These are phyloP conservation scores for Epiperipatus broadwayi DNA, from an alignment of 2,888 invertebrate species.

Conservation along the genomic window DNA sequence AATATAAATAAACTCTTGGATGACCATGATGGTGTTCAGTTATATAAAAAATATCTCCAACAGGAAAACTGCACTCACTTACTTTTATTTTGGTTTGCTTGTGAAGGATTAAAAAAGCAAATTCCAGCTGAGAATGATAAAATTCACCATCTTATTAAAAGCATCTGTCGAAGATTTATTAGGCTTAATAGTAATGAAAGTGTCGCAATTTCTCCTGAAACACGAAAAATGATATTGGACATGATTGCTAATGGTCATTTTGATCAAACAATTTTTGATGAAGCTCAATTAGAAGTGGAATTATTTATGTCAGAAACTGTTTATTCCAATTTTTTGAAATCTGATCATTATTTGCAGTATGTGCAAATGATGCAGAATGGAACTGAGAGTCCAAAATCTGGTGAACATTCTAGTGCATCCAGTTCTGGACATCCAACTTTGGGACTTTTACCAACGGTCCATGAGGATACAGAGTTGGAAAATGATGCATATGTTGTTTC, in stretches of 20 bases:
- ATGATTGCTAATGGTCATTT: conserved; percentile 45
- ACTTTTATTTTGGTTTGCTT: conserved; percentile 22
- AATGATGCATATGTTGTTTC: conserved; percentile 30
- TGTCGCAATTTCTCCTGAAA: conserved; percentile 58
- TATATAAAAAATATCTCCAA: conserved; percentile 44
- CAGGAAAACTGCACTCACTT: conserved; percentile 44
- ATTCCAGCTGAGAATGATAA: conserved; percentile 23
- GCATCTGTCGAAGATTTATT: conserved; percentile 36
- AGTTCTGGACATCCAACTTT: no score
- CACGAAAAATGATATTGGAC: conserved; percentile 54
- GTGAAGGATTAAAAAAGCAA: conserved; percentile 29
- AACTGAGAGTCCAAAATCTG: no score
- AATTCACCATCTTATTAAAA: conserved; percentile 49
- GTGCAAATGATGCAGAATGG: conserved; percentile 21
- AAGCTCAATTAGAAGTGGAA: conserved; percentile 61
- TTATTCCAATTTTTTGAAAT: conserved; percentile 77
- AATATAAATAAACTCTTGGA: conserved; percentile 61
- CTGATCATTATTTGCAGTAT: conserved; percentile 59
- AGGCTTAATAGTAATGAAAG: conserved; percentile 51
- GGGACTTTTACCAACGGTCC: conserved; percentile 53
- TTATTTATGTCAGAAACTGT: conserved; percentile 62
- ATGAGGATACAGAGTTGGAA: conserved; percentile 57
- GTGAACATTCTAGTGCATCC: no score
- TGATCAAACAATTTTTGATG: conserved; percentile 62
- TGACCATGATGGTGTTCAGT: conserved; percentile 68